Evolutionary conservation across 2,888 invertebrate species (phyloP), one percentile per base, ranked within the genome.

Genomic region (Pharmacophagus antenor): DNA sequence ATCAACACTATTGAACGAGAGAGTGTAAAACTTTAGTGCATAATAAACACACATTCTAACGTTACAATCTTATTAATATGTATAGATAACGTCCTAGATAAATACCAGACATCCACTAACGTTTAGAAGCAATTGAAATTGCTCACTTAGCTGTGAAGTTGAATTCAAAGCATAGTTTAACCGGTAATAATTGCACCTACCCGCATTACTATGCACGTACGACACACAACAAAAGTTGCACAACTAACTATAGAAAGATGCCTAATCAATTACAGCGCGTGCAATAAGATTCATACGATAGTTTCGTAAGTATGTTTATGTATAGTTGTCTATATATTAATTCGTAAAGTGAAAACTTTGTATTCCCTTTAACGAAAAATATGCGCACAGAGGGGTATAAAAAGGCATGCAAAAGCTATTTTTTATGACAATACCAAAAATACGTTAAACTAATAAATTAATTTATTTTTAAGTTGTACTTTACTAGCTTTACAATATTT

Each of bases 191-290:
- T 61, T 61, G 52, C 56, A 25, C 17, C 10, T 48, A 52, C 15
- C 46, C 22, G 46, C 51, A 49, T 55, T 44, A 47, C 52, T 56
- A 58, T 37, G 51, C 51, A 27, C 42, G 50, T 37, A 55, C 59
- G 21, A 37, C 8, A 50, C 55, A 31, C 61, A 61, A 56, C 61
- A 56, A 61, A 81, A 86, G 88, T 89, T 85, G 84, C 74, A 84
- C 85, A 80, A 85, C 89, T 90, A 90, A 90, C 89, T 90, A 90
- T 90, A 90, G 90, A 88, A 87, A 85, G 88, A 88, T 87, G 88
- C 85, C 88, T 88, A 90, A 90, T 90, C 90, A 89, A 90, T 90
- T 90, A 90, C 84, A 79, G 79, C 70, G 74, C 73, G 73, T 69
- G 73, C 76, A 85, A 89, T 78, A 84, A 84, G 74, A 85, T 73